A percentile compares a stretch with the other conserved stretches of the same genome.
Evolutionary conservation across 2,888 invertebrate species (phyloP).

Genomic region (Eugnorisma glareosa): DNA sequence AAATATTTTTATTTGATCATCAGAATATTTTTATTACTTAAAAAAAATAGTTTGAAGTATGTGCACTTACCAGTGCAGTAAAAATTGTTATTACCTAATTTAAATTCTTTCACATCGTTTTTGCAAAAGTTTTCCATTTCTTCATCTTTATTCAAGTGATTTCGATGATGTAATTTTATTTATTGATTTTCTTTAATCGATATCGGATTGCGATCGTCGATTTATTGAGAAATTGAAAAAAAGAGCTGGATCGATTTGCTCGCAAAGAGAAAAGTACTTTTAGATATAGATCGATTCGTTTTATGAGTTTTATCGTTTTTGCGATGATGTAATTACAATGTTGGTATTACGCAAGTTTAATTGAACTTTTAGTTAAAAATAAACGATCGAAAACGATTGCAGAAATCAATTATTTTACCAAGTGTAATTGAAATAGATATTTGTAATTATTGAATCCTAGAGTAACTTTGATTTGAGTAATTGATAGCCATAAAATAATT

Average conservation of each 20-base stretch:
- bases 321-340: slow-evolving; percentile 26
- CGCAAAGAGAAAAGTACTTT: slow-evolving; percentile 46
- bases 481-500: slow-evolving; percentile 24
- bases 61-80: neutral
- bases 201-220: slow-evolving; percentile 22
- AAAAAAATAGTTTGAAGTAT: neutral
- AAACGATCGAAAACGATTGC: slow-evolving; percentile 22
- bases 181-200: slow-evolving; percentile 38
- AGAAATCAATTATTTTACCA: slow-evolving; percentile 35
- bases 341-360: slow-evolving; percentile 45
- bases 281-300: slow-evolving; percentile 45
- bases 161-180: slow-evolving; percentile 24
- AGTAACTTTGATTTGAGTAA: neutral
- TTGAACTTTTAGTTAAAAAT: slow-evolving; percentile 33
- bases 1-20: neutral
- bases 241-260: slow-evolving; percentile 11
- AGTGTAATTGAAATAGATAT: slow-evolving; percentile 33
- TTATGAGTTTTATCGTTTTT: slow-evolving; percentile 52
- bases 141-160: neutral
- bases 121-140: slow-evolving; percentile 26
- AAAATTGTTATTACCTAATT: slow-evolving; percentile 1
- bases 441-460: neutral
- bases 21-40: neutral
- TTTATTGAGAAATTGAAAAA: slow-evolving; percentile 19
- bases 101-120: slow-evolving; percentile 12